Percentiles rank a stretch among this genome's conserved stretches.
These are phyloP conservation scores for Parasteatoda lunata DNA, from an alignment of 2,888 invertebrate species.

Conservation along the genomic window DNA sequence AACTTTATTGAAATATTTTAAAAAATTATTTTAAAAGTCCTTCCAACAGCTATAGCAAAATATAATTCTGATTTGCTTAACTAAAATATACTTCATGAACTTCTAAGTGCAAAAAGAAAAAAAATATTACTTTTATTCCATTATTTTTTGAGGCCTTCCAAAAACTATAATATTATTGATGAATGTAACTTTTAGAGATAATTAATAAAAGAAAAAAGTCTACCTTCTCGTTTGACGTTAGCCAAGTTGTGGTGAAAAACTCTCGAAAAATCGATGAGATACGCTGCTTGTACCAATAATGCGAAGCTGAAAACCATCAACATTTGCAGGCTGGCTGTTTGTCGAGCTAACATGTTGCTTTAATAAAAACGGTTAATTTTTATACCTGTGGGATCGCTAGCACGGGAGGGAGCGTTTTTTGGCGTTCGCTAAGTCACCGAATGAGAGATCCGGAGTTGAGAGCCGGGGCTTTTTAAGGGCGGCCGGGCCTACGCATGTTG, in stretches of 20 bases:
- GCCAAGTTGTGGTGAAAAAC: slow-evolving; percentile 70
- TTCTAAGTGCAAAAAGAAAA: too few species aligned
- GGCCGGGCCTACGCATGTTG: slow-evolving; percentile 60
- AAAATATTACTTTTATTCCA: too few species aligned
- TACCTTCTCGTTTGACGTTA: slow-evolving; percentile 71
- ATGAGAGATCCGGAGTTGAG: slow-evolving; percentile 47
- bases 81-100: too few species aligned
- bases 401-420: not conserved
- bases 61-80: too few species aligned
- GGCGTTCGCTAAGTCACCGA: slow-evolving; percentile 1
- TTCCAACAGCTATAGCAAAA: too few species aligned
- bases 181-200: too few species aligned
- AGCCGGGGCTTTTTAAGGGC: slow-evolving; percentile 51
- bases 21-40: too few species aligned
- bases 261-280: slow-evolving; percentile 70
- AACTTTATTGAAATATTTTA: too few species aligned
- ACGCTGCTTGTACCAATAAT: slow-evolving; percentile 67
- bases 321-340: slow-evolving; percentile 36
- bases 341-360: slow-evolving; percentile 58
- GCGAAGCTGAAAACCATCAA: slow-evolving; percentile 44
- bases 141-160: too few species aligned
- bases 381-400: slow-evolving; percentile 4
- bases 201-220: not conserved
- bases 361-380: not conserved
- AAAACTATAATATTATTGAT: too few species aligned